Percentiles rank a stretch among this genome's conserved stretches.
Conservation (phyloP, 2,797 vertebrate genomes). For the Scleropages formosus region DNA sequence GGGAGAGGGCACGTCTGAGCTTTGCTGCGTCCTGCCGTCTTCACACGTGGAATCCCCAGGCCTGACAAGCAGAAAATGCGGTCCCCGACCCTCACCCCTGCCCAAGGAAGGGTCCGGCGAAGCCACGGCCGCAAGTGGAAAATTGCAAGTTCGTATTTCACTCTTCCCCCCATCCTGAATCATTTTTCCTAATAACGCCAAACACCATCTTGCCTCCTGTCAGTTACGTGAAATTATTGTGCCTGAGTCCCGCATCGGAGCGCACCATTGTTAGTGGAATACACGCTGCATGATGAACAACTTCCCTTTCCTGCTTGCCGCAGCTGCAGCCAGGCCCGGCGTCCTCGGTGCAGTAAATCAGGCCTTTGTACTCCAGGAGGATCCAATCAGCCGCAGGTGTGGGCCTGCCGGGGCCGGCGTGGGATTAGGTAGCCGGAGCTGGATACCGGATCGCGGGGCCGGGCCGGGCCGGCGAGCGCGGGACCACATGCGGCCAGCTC, state of each 20-base stretch:
- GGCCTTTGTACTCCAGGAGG: constrained; percentile 91
- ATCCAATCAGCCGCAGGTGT: constrained; percentile 96
- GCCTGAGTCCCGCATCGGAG: constrained; percentile 69
- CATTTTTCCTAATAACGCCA: constrained; percentile 71
- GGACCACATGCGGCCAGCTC: constrained; percentile 70
- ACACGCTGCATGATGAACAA: constrained; percentile 91
- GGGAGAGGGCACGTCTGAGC: too few relatives aligned
- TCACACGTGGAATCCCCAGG: background rate
- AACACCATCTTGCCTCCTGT: constrained; percentile 75
- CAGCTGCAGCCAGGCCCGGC: constrained; percentile 85
- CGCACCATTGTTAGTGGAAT: constrained; percentile 85
- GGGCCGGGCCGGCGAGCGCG: constrained; percentile 44
- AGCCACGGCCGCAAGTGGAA: constrained; percentile 14
- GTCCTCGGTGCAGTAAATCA: constrained; percentile 88
- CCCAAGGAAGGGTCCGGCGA: background rate
- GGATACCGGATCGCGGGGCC: constrained; percentile 81
- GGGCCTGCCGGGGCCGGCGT: constrained; percentile 75
- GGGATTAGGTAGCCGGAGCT: constrained; percentile 81
- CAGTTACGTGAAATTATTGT: constrained; percentile 76
- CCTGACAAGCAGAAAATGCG: background rate
- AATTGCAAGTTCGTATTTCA: constrained; percentile 24
- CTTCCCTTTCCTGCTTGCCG: constrained; percentile 94
- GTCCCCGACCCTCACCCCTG: background rate
- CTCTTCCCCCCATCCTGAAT: constrained; percentile 66
- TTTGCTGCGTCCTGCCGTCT: background rate